phyloP scores from a whole-genome alignment of 2,797 vertebrate genomes.

The Kryptopterus vitreolus region DNA sequence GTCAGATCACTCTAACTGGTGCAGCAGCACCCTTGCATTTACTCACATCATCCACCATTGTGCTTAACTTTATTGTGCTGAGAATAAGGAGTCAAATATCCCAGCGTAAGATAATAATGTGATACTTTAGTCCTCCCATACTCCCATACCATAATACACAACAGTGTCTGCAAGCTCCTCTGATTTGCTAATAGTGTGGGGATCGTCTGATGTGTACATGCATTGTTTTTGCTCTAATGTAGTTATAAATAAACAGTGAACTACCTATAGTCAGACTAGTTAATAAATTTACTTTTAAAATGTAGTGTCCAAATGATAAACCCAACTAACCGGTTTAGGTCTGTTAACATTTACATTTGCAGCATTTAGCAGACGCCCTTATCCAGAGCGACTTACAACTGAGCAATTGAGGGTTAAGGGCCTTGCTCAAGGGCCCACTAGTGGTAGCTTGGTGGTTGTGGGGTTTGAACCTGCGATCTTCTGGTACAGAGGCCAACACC shows the following conservation, averaged over 20 bases:
- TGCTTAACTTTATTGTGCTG: background rate
- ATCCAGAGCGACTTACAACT: too few relatives aligned
- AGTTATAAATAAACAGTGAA: conserved; percentile 12
- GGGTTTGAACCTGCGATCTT: too few relatives aligned
- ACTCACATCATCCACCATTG: background rate
- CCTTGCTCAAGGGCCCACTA: too few relatives aligned
- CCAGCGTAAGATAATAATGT: background rate
- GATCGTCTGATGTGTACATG: background rate
- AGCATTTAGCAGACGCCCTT: too few relatives aligned
- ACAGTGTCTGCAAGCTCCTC: background rate
- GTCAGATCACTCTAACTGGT: background rate
- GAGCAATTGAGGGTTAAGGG: too few relatives aligned
- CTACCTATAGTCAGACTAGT: background rate
- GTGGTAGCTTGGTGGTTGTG: too few relatives aligned
- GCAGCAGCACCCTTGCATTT: background rate
- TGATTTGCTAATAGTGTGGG: background rate
- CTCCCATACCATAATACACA: background rate
- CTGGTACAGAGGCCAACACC: too few relatives aligned
- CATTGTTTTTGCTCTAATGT: conserved; percentile 21
- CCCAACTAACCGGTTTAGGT: background rate
- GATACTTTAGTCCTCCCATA: background rate
- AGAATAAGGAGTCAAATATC: background rate
- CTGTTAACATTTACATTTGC: too few relatives aligned
- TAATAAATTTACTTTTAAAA: background rate
- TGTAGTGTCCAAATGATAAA: background rate